Base-by-base conservation (phyloP, 2,797 vertebrate species). In the Distichodus sexfasciatus region DNA sequence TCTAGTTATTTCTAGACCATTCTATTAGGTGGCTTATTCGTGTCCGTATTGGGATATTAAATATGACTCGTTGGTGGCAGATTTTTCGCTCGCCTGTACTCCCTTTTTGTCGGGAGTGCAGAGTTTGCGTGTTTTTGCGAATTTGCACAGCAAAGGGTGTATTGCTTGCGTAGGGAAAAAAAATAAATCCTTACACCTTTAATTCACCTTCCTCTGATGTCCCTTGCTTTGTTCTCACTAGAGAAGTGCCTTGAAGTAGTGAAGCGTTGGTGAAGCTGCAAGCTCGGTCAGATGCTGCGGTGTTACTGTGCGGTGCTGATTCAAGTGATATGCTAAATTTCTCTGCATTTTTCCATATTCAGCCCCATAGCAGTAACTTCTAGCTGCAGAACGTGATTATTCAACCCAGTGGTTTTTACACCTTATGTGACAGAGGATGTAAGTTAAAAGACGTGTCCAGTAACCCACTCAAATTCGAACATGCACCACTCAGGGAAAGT, bases 11-110 rank as follows among this genome's bases (percentile, higher is more conserved):
- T 36, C 8, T 8, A 4, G 28, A 35, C 14, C n/a, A 17, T 59
- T 69, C 24, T 23, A 24, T 69, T 51, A 69, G 44, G 44, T 29
- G 33, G 46, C 44, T 60, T 23, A 21, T 40, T 69, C 57, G 53
- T 69, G 4, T 7, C 26, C 58, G 41, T 53, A 61, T 43, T 69
- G 36, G 10, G 36, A 43, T 51, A 69, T 61, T 69, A 53, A 61
- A 69, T 53, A 38, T 38, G 19, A 21, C 17, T 23, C 19, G 33
- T 51, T 40, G 21, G 12, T 41, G 26, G 61, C 21, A 17, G 3
- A 43, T 15, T 61, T 29, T n/a, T 51, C 15, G 4, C 11, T 44
- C 7, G 36, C 15, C n/a, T n/a, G n/a, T 38, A 6, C 7, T n/a
- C 3, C 12, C 5, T 47, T 46, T 46, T 35, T 15, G 46, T n/a